These are phyloP conservation scores for Drosophila tristis DNA, from an alignment of 1,140 invertebrate genomes.

Conservation along the genomic window DNA sequence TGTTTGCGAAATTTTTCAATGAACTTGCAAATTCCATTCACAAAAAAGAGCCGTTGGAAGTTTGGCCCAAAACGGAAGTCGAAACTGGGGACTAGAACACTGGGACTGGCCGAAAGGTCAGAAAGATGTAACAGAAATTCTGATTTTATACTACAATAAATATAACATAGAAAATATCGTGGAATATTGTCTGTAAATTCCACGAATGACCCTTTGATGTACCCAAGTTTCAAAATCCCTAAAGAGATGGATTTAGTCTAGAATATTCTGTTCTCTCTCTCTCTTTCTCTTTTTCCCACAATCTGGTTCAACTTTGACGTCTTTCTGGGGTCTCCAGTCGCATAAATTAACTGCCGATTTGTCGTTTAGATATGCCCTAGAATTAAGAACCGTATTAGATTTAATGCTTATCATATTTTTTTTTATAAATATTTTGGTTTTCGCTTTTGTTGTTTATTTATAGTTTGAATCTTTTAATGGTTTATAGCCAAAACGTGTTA, in stretches of 20 bases:
- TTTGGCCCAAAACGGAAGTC: conserved; percentile 36
- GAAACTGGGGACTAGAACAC: conserved; percentile 3
- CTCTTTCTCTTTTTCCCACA: conserved; percentile 8
- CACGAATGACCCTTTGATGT: no score
- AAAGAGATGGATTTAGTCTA: neutral
- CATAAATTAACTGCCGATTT: conserved; percentile 23
- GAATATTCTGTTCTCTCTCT: conserved; percentile 7
- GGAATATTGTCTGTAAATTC: neutral
- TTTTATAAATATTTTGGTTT: conserved; percentile 18
- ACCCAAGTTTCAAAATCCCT: neutral
- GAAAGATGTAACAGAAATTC: conserved; percentile 18
- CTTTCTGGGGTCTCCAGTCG: conserved; percentile 5
- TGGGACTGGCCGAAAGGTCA: conserved; percentile 29
- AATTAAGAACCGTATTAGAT: conserved; percentile 8
- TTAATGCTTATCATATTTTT: conserved; percentile 13
- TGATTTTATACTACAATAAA: neutral
- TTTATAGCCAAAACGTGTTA: conserved; percentile 55
- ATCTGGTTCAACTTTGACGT: conserved; percentile 21
- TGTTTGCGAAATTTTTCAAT: conserved; percentile 39
- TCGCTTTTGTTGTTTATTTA: neutral
- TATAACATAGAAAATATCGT: neutral
- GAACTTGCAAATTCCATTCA: conserved; percentile 57
- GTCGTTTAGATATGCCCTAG: conserved; percentile 7
- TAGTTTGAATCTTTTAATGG: conserved; percentile 15
- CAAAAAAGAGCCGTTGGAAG: conserved; percentile 12